Conservation (phyloP, 2,113 vertebrate genomes). For the Meleagris gallopavo region DNA sequence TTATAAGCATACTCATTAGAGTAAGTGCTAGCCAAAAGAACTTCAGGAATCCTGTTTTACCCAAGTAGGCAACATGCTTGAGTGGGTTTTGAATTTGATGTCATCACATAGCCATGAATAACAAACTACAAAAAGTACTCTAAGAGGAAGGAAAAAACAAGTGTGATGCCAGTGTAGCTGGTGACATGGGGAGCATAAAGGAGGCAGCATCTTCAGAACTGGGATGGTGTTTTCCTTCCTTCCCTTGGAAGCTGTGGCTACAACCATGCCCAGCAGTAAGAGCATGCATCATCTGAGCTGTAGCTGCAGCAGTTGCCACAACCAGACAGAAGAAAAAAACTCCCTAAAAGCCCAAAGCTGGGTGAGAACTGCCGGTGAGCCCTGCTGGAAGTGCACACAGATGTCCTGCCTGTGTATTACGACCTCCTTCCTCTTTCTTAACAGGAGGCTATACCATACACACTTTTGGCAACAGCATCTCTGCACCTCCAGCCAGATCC, state of each 20-base stretch:
- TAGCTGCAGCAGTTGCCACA: not conserved
- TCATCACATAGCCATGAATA: not conserved
- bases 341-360: rapidly evolving
- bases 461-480: not conserved
- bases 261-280: rapidly evolving
- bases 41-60: not conserved
- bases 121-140: not conserved
- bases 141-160: not conserved
- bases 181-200: not conserved
- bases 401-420: not conserved
- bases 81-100: not conserved
- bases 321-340: not conserved
- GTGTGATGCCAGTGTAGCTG: not conserved
- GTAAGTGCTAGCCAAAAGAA: not conserved
- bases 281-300: not conserved
- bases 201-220: not conserved
- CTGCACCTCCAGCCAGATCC: not conserved
- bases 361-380: not conserved
- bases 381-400: not conserved
- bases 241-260: not conserved
- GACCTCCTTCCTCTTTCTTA: not conserved
- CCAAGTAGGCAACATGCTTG: not conserved
- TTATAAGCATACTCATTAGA: not conserved
- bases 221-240: not conserved
- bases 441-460: not conserved